These are phyloP conservation scores for Desmodus rotundus DNA, from an alignment of 2,113 vertebrate genomes.

Conservation along the genomic window DNA sequence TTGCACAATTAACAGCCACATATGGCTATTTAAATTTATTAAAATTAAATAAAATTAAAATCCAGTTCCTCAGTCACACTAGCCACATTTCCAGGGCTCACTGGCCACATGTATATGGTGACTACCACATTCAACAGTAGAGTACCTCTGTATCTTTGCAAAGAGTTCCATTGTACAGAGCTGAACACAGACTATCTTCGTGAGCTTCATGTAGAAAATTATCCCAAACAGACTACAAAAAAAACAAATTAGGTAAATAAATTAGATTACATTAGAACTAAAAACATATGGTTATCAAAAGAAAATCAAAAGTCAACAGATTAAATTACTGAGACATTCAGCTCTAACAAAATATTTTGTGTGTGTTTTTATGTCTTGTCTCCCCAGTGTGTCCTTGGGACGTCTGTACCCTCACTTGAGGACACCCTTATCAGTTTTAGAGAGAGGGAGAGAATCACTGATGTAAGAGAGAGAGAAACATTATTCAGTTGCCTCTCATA, in stretches of 20 bases:
- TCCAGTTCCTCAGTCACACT: neutral
- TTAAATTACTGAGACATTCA: too few species aligned
- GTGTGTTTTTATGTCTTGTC: too few species aligned
- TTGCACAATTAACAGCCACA: neutral
- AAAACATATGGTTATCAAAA: slow-evolving; percentile 5
- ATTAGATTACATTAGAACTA: neutral
- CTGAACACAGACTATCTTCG: neutral
- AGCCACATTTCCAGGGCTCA: neutral
- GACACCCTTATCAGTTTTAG: too few species aligned
- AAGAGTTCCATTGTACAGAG: neutral
- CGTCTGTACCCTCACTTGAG: too few species aligned
- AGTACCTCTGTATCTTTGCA: neutral
- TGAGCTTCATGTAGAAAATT: neutral
- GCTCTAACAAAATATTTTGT: too few species aligned
- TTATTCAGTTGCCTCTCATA: too few species aligned
- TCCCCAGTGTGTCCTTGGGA: too few species aligned
- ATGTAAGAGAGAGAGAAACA: too few species aligned
- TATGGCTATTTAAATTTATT: neutral
- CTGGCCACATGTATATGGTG: neutral
- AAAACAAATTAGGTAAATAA: neutral
- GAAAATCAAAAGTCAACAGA: neutral
- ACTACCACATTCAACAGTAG: neutral
- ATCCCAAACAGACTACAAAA: neutral
- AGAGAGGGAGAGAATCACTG: too few species aligned
- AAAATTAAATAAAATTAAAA: neutral